Base-by-base conservation (phyloP, 2,888 invertebrate genomes). In the Nomada ruficornis region DNA sequence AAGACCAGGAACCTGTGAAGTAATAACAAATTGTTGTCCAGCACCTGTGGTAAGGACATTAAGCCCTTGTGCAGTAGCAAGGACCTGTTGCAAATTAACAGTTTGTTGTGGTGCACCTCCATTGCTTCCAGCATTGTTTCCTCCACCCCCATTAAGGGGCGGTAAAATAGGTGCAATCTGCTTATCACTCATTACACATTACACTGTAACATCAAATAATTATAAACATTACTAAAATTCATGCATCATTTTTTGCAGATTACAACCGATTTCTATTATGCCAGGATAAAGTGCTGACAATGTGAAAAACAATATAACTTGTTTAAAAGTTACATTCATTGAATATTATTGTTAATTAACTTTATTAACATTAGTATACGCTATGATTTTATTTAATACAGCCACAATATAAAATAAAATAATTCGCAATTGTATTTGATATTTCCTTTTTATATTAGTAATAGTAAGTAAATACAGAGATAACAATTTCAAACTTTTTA, bases 1-100 rank as follows among this genome's bases (percentile, higher is more conserved):
- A 64, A 95, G 93, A 75, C 95, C 94, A 86, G 95, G 95, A 89
- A 95, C 94, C 83, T 93, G 93, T 18, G 94, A 94, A 63, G 94
- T 92, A 88, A 94, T 92, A 83, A 94, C 94, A 89, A 94, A 94
- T 86, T 94, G 94, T 79, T 94, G 94, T 76, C 93, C 93, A 80
- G 91, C 91, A 73, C 93, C 91, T 26, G 93, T 92, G 55, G 94
- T 91, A 80, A 94, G 92, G 57, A 94, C 93, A 89, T 94, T 94
- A 82, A 94, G 92, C 73, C 94, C 92, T 88, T 93, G 93, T 73
- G 92, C 90, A 60, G 92, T 90, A 71, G 93, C 91, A 86, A 94
- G 91, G 86, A 94, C 94, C 85, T 94, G 94, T 80, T 94, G 93
- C 80, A 94, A 88, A 85, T 92, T 93, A 79, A 93, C 93, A 69